These are phyloP conservation scores for Gasterosteus aculeatus DNA, from an alignment of 2,113 vertebrate species.

Conservation along the genomic window DNA sequence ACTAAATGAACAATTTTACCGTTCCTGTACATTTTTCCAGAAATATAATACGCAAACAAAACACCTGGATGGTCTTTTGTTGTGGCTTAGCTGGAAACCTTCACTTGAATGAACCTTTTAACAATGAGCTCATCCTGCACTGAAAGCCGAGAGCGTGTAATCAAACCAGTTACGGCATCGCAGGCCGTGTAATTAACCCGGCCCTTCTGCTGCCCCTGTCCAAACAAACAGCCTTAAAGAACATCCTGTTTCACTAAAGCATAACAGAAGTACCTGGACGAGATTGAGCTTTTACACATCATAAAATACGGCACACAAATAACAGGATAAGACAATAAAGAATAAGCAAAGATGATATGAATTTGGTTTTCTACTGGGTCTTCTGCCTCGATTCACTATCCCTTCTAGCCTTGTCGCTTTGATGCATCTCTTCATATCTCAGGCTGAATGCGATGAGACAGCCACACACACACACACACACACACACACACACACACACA, in stretches of 20 bases:
- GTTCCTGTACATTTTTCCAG: too few species aligned
- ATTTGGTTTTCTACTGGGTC: background rate
- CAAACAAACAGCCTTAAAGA: background rate
- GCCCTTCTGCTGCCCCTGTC: background rate
- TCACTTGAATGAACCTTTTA: background rate
- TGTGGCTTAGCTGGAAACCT: background rate
- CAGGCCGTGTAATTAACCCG: background rate
- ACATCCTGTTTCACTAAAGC: background rate
- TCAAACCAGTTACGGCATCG: background rate
- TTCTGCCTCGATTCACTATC: background rate
- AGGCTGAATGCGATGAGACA: conserved; percentile 34
- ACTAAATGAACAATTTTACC: too few species aligned
- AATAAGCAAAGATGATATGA: background rate
- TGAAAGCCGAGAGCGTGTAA: background rate
- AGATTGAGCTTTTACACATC: background rate
- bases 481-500: conserved; percentile 20
- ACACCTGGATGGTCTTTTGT: too few species aligned
- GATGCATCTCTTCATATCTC: conserved; percentile 24
- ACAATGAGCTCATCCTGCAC: background rate
- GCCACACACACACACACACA: conserved; percentile 15
- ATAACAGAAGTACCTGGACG: background rate
- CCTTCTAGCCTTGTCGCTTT: conserved; percentile 2
- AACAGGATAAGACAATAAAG: background rate
- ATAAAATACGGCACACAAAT: background rate
- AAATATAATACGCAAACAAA: too few species aligned